Percentiles rank a stretch among this genome's conserved stretches.
These are phyloP conservation scores for Leucoma salicis DNA, from an alignment of 2,888 invertebrate species.

Conservation along the genomic window DNA sequence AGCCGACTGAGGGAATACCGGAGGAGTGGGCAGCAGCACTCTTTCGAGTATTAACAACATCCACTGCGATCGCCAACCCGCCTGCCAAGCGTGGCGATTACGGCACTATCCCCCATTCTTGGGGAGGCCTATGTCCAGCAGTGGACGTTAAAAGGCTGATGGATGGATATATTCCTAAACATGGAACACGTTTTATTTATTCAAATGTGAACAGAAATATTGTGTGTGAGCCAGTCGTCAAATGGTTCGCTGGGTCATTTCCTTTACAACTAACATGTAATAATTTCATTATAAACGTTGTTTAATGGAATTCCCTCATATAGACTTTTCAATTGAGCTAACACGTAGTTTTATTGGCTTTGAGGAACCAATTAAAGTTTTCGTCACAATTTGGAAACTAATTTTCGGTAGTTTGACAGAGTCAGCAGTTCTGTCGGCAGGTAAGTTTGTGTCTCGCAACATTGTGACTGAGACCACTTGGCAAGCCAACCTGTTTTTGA, in stretches of 20 bases:
- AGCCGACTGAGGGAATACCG: too few species aligned
- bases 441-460: constrained; percentile 48
- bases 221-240: not conserved
- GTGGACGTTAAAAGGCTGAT: too few species aligned
- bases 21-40: too few species aligned
- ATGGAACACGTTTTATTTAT: too few species aligned
- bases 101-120: too few species aligned
- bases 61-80: too few species aligned
- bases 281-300: constrained; percentile 46
- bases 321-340: constrained; percentile 58
- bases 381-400: constrained; percentile 74
- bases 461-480: constrained; percentile 42
- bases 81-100: too few species aligned
- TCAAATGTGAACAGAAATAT: too few species aligned
- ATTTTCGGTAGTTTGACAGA: constrained; percentile 76
- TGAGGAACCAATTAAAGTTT: constrained; percentile 79
- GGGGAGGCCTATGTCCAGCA: too few species aligned
- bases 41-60: too few species aligned
- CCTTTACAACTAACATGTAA: constrained; percentile 27
- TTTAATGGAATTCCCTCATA: constrained; percentile 26
- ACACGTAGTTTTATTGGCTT: constrained; percentile 64
- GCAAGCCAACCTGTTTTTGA: constrained; percentile 48
- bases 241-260: constrained; percentile 21
- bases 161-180: too few species aligned
- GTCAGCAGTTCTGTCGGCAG: constrained; percentile 68